Conservation (phyloP, 2,113 vertebrate genomes). For the Aldabrachelys gigantea region DNA sequence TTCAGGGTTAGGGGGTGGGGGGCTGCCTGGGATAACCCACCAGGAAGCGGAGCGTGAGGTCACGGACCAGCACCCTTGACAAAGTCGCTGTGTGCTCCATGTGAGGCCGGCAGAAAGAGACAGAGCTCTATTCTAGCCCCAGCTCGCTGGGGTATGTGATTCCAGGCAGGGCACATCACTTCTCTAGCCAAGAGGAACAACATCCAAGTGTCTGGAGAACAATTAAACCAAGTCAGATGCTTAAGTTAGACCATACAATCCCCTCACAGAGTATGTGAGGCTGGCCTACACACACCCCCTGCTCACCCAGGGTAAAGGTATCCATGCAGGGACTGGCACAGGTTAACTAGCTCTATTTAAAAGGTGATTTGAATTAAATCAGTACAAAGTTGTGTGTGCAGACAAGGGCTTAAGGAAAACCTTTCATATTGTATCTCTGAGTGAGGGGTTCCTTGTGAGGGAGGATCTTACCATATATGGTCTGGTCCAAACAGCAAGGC, state of each 20-base stretch:
- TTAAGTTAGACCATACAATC: background rate
- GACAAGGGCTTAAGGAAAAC: background rate
- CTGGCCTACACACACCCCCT: background rate
- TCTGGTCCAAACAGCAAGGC: background rate
- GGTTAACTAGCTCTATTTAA: background rate
- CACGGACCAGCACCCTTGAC: background rate
- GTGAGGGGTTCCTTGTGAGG: background rate
- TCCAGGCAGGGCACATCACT: background rate
- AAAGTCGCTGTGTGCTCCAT: too few relatives aligned
- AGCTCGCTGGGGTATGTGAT: fast-evolving
- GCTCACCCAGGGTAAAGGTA: background rate
- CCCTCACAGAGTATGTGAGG: background rate
- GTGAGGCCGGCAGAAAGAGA: background rate
- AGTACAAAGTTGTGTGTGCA: background rate
- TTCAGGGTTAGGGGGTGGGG: background rate
- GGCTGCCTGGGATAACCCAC: background rate
- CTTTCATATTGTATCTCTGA: background rate
- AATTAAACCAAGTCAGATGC: background rate
- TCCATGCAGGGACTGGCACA: background rate
- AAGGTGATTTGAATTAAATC: background rate
- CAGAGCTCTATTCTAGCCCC: background rate
- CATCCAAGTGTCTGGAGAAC: background rate
- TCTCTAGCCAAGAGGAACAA: background rate
- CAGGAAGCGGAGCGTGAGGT: background rate
- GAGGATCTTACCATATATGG: background rate